phyloP scores from a whole-genome alignment of 2,888 invertebrate species.

The Chrysolina americana region DNA sequence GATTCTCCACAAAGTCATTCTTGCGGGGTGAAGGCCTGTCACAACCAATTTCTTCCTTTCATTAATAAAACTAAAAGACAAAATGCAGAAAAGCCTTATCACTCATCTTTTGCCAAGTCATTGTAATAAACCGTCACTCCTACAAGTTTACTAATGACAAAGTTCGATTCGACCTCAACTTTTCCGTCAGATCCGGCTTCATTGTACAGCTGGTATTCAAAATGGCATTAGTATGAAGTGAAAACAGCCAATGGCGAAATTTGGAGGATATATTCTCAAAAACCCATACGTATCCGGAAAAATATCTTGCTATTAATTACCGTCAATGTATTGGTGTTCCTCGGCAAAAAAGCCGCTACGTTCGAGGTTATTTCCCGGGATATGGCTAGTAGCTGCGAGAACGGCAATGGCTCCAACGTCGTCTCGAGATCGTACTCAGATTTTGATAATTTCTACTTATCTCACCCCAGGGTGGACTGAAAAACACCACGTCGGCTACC shows the following conservation, averaged over 20 bases:
- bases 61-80: too few species aligned
- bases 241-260: too few species aligned
- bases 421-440: constrained; percentile 80
- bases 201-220: constrained; percentile 46
- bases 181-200: constrained; percentile 82
- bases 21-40: too few species aligned
- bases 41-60: too few species aligned
- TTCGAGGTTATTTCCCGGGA: constrained; percentile 81
- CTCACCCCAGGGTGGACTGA: constrained; percentile 99
- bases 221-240: neutral
- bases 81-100: too few species aligned
- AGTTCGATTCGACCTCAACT: constrained; percentile 95
- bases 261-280: too few species aligned
- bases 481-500: constrained; percentile 89
- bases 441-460: constrained; percentile 79
- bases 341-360: constrained; percentile 89
- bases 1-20: too few species aligned
- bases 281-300: too few species aligned
- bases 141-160: constrained; percentile 86
- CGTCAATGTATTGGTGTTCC: constrained; percentile 87
- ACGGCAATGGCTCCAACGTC: constrained; percentile 81
- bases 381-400: constrained; percentile 78
- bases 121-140: constrained; percentile 96
- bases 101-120: too few species aligned
- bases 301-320: constrained; percentile 68